Percentiles rank a stretch among this genome's conserved stretches.
phyloP scores from a whole-genome alignment of 2,113 vertebrate species.

The Chionis minor region DNA sequence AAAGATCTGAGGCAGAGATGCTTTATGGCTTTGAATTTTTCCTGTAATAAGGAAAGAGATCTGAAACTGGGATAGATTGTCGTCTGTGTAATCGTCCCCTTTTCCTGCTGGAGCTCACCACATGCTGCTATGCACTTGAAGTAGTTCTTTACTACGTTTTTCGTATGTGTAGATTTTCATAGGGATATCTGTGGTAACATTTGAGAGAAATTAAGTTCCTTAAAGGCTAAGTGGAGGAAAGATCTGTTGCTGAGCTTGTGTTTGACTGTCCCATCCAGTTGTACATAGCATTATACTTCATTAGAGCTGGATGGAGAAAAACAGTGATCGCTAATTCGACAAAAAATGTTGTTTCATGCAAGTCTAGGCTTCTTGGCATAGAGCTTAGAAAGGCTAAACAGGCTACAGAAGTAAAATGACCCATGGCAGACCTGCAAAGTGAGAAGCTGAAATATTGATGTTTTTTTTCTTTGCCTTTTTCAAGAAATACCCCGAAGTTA shows the following conservation, averaged over 20 bases:
- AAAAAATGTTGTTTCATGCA: not conserved
- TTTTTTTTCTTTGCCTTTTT: not conserved
- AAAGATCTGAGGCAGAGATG: not conserved
- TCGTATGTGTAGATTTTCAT: not conserved
- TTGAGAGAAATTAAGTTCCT: not conserved
- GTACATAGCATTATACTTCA: no score
- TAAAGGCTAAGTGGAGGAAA: not conserved
- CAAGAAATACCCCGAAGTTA: not conserved
- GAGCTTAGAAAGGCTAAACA: not conserved
- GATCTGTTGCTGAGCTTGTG: not conserved
- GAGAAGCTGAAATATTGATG: not conserved
- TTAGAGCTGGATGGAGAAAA: not conserved
- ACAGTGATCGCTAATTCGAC: not conserved
- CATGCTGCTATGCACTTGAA: not conserved
- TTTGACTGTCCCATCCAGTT: not conserved
- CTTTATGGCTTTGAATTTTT: not conserved
- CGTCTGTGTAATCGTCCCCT: not conserved
- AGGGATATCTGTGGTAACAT: not conserved
- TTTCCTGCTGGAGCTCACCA: not conserved
- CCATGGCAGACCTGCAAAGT: not conserved
- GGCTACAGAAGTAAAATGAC: not conserved
- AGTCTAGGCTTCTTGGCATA: not conserved
- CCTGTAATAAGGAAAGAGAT: not conserved
- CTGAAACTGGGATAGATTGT: not conserved
- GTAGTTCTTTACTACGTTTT: not conserved